Percentiles rank a stretch among this genome's conserved stretches.
Conservation (phyloP, 2,113 vertebrate species). For the Aegypius monachus region DNA sequence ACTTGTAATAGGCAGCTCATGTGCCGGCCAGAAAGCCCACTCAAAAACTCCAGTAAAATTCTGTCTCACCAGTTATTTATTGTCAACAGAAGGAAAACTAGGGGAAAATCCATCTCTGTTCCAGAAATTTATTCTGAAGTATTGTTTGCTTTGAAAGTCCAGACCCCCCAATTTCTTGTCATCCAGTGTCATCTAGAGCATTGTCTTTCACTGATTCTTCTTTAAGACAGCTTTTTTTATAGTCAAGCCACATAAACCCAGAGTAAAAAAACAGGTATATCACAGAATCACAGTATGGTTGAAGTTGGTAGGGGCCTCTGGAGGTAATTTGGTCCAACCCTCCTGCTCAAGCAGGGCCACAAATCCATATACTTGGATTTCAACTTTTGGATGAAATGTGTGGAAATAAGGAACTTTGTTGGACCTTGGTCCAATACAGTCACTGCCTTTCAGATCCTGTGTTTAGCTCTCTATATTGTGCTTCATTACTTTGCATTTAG, state of each 20-base stretch:
- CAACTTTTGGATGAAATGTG: neutral
- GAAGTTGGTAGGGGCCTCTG: neutral
- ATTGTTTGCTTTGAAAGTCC: neutral
- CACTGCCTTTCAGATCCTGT: neutral
- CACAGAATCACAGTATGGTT: neutral
- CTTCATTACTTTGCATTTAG: neutral
- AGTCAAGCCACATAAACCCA: neutral
- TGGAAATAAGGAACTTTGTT: neutral
- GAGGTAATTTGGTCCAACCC: neutral
- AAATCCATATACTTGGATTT: neutral
- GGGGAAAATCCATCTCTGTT: neutral
- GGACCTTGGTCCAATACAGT: neutral
- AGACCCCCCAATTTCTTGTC: neutral
- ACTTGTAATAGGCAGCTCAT: neutral
- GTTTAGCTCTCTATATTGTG: neutral
- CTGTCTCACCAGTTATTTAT: neutral
- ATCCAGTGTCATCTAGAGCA: neutral
- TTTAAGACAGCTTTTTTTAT: neutral
- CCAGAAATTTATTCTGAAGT: neutral
- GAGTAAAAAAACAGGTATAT: neutral
- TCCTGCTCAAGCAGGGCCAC: neutral
- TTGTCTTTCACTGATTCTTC: neutral
- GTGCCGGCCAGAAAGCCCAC: neutral
- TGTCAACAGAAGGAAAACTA: neutral
- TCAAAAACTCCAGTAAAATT: neutral